Evolutionary conservation across 2,888 invertebrate genomes (phyloP), one percentile per base, ranked within the genome.

Genomic region (Drosophila subquinaria): DNA sequence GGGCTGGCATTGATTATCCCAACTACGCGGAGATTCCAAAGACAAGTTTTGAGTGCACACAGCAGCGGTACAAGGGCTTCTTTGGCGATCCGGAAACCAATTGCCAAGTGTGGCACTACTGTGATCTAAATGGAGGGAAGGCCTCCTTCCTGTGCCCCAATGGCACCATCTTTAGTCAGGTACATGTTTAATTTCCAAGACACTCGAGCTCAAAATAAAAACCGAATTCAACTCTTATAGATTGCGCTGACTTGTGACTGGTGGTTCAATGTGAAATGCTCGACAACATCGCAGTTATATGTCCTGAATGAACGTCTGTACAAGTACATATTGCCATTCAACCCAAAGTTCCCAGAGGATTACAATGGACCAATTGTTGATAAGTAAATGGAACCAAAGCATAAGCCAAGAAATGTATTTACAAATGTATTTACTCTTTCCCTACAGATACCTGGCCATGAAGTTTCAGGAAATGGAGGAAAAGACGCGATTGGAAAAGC

Each of bases 101-200:
- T 83, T 97, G 97, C 91, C 97, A 97, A 94, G 97, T 97, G 9
- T 97, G 97, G 97, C 97, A 97, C 92, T 97, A 97, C 92, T 97
- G 97, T 90, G 97, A 97, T 91, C 94, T 97, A 64, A 97, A 97
- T 90, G 97, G 97, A 8, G 97, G 97, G 6, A 97, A 97, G 92
- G 96, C 97, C 4, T 97, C 97, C 3, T 97, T 97, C 92, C 93
- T 97, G 38, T 97, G 97, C 88, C 97, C 97, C 52, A 97, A 97
- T 91, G 97, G 97, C 40, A 97, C 97, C 3, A 97, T 97, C 90
- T 97, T 97, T 93, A 97, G 96, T 78, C 97, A 97, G 94, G 93
- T 93, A 74, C 47, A 69, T 20, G 10, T 13, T 8, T 20, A 2
- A 0, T 17, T 4, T 17, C 0, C 1, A 4, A 11, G 0, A 0